Evolutionary conservation across 2,888 invertebrate genomes (phyloP).

Genomic region (Microplitis deprimator): DNA sequence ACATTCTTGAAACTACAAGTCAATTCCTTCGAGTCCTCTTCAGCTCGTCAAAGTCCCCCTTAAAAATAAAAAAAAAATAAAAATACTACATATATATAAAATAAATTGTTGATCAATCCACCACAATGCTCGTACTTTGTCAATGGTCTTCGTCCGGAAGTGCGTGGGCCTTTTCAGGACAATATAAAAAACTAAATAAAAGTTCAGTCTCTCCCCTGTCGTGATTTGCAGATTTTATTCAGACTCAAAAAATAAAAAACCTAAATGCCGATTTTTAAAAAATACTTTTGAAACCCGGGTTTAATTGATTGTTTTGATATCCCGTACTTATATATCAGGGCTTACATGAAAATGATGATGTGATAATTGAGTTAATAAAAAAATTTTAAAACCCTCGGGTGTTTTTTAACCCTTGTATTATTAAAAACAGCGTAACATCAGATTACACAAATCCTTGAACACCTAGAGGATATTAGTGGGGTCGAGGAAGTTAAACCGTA

Average conservation of each 20-base stretch:
- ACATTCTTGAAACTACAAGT: constrained; percentile 14
- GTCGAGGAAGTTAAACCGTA: constrained; percentile 33
- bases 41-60: not conserved
- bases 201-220: not conserved
- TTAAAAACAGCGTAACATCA: constrained; percentile 24
- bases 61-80: constrained; percentile 7
- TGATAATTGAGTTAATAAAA: not conserved
- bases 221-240: not conserved
- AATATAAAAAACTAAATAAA: not conserved
- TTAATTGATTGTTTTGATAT: not conserved
- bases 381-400: not conserved
- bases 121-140: constrained; percentile 21
- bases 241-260: not conserved
- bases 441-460: constrained; percentile 24
- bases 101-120: not conserved
- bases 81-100: constrained; percentile 5
- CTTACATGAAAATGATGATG: not conserved
- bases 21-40: constrained; percentile 32
- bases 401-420: constrained; percentile 18
- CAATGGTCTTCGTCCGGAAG: constrained; percentile 30
- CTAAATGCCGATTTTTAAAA: not conserved
- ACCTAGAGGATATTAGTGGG: constrained; percentile 7
- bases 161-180: constrained; percentile 31
- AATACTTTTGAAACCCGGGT: not conserved
- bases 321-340: not conserved